These are phyloP conservation scores for Tridacna crocea DNA, from an alignment of 2,888 invertebrate species.

Conservation along the genomic window DNA sequence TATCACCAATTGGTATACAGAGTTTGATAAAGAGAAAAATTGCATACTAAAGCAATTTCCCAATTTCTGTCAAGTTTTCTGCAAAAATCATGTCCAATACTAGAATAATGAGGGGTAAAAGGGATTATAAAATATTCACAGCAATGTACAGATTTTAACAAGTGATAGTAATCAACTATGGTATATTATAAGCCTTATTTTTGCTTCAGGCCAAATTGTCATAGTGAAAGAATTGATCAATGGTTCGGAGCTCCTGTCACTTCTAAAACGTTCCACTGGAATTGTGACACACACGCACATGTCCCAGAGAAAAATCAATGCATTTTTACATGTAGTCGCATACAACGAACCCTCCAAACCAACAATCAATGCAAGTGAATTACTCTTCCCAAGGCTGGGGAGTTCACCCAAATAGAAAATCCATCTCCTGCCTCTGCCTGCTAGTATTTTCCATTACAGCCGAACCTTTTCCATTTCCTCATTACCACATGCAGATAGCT, in stretches of 20 bases:
- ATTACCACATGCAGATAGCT: too few relatives aligned
- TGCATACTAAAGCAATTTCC: too few relatives aligned
- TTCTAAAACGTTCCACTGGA: background rate
- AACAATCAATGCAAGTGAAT: slow-evolving; percentile 25
- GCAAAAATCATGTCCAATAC: too few relatives aligned
- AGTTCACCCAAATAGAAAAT: slow-evolving; percentile 25
- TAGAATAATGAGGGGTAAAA: background rate
- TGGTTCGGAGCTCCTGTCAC: slow-evolving; percentile 8
- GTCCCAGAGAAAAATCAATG: slow-evolving; percentile 11
- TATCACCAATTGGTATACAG: too few relatives aligned
- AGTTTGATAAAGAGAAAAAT: too few relatives aligned
- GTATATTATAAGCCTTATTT: background rate
- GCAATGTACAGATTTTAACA: slow-evolving; percentile 2
- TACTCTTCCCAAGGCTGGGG: slow-evolving; percentile 10
- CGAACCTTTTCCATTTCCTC: slow-evolving; percentile 16
- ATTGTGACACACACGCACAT: slow-evolving; percentile 13
- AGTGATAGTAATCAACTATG: background rate
- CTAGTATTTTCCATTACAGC: slow-evolving; percentile 22
- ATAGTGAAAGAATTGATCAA: slow-evolving; percentile 16
- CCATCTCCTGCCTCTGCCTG: slow-evolving; percentile 12
- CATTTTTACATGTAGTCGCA: slow-evolving; percentile 23
- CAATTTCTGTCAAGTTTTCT: too few relatives aligned
- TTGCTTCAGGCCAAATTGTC: slow-evolving; percentile 3
- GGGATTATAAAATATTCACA: slow-evolving; percentile 14
- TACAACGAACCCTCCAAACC: background rate